Conservation (phyloP, 2,888 invertebrate genomes). For the Acronicta leporina region DNA sequence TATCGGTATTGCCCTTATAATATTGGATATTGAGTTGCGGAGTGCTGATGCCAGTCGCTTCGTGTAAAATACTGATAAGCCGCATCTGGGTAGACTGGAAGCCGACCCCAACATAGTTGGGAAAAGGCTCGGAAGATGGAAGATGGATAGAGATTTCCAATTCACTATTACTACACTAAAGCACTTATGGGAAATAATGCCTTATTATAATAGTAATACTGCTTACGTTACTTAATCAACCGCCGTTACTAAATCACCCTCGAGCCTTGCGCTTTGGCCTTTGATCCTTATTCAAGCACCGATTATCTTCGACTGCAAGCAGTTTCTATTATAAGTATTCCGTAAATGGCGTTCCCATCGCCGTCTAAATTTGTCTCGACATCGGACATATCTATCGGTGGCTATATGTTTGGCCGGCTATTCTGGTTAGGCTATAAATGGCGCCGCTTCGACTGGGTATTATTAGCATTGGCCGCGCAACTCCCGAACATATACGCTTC, state of each 20-base stretch:
- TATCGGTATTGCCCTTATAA: too few relatives aligned
- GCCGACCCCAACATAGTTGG: too few relatives aligned
- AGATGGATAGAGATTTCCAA: too few relatives aligned
- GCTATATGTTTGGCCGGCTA: constrained; percentile 76
- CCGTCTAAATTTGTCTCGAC: constrained; percentile 64
- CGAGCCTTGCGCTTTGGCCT: constrained; percentile 9
- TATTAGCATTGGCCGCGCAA: constrained; percentile 82
- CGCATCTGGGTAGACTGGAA: too few relatives aligned
- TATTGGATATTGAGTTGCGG: too few relatives aligned
- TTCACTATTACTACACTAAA: not conserved
- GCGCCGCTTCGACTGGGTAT: constrained; percentile 76
- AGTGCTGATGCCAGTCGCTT: too few relatives aligned
- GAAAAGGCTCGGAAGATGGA: too few relatives aligned
- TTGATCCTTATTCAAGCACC: constrained; percentile 39
- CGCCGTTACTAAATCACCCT: not conserved
- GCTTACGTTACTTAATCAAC: constrained; percentile 5
- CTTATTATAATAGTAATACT: not conserved
- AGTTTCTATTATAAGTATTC: constrained; percentile 54
- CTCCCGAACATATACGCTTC: constrained; percentile 72
- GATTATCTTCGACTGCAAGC: constrained; percentile 31
- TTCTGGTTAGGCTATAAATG: constrained; percentile 83
- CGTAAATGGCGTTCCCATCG: constrained; percentile 66
- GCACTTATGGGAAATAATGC: constrained; percentile 1
- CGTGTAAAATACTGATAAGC: too few relatives aligned
- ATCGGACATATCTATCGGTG: constrained; percentile 62